A percentile compares a stretch with the other conserved stretches of the same genome.
These are phyloP conservation scores for Acomys russatus DNA, from an alignment of 2,797 vertebrate genomes.

Conservation along the genomic window DNA sequence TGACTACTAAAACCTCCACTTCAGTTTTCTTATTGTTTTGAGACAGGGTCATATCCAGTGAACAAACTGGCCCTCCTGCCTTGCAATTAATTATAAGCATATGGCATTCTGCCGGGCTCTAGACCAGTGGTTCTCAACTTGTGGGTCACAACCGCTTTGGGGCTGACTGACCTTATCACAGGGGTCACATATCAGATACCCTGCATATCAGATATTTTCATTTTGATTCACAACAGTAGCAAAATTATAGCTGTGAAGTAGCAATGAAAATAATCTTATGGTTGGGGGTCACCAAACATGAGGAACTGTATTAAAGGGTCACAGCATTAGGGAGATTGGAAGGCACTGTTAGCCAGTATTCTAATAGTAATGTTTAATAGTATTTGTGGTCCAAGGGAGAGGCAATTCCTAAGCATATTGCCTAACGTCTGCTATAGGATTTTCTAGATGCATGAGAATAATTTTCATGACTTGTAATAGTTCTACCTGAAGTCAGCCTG, in stretches of 20 bases:
- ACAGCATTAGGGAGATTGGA: neutral
- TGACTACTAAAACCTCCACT: constrained; percentile 10
- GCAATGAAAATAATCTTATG: neutral
- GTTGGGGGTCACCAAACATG: neutral
- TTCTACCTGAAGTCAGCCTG: neutral
- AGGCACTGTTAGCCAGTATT: neutral
- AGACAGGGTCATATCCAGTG: neutral
- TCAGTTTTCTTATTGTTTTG: neutral
- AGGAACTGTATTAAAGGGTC: neutral
- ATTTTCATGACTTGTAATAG: neutral
- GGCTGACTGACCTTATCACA: too few species aligned
- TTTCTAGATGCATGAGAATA: neutral
- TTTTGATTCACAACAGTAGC: neutral
- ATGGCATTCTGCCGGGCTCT: neutral
- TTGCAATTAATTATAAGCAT: neutral
- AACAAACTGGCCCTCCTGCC: neutral
- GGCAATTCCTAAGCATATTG: neutral
- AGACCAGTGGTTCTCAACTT: too few species aligned
- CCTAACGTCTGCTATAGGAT: neutral
- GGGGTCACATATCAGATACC: neutral
- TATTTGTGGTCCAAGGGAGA: neutral
- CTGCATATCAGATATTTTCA: neutral
- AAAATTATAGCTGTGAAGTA: neutral
- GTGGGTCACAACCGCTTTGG: too few species aligned
- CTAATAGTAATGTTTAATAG: neutral